phyloP scores from a whole-genome alignment of 2,888 invertebrate species.

The Drosophila prolongata region DNA sequence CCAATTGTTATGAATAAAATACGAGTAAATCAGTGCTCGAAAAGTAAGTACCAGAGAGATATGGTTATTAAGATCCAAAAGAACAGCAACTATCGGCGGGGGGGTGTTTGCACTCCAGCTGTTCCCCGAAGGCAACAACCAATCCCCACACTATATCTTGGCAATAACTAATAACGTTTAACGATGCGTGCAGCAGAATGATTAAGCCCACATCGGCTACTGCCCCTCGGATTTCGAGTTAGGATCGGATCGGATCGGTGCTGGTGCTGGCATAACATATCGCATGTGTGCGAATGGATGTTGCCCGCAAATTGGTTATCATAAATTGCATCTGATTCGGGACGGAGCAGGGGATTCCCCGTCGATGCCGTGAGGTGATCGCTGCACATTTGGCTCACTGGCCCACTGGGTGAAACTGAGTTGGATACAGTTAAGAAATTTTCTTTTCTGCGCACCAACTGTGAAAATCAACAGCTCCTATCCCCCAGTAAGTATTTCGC shows the following conservation, averaged over 20 bases:
- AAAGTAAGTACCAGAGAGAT: slow-evolving; percentile 11
- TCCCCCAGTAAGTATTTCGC: slow-evolving; percentile 14
- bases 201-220: slow-evolving; percentile 57
- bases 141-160: slow-evolving; percentile 16
- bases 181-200: slow-evolving; percentile 76
- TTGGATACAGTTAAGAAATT: slow-evolving; percentile 72
- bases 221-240: slow-evolving; percentile 21
- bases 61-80: slow-evolving; percentile 23
- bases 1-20: slow-evolving; percentile 4
- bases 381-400: slow-evolving; percentile 83
- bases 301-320: slow-evolving; percentile 43
- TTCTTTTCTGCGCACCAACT: slow-evolving; percentile 78
- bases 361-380: slow-evolving; percentile 54
- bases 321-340: slow-evolving; percentile 39
- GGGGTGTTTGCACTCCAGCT: neutral
- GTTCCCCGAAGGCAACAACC: slow-evolving; percentile 27
- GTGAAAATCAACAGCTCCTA: slow-evolving; percentile 50
- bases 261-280: slow-evolving; percentile 22
- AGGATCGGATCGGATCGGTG: slow-evolving; percentile 2
- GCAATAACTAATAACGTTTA: slow-evolving; percentile 49
- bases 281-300: slow-evolving; percentile 33
- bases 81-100: neutral
- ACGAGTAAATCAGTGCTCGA: slow-evolving; percentile 4
- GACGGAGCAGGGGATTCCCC: slow-evolving; percentile 17
- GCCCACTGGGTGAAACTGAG: slow-evolving; percentile 84